Evolutionary conservation across 2,113 vertebrate species (phyloP).

Genomic region (Thryonomys swinderianus): DNA sequence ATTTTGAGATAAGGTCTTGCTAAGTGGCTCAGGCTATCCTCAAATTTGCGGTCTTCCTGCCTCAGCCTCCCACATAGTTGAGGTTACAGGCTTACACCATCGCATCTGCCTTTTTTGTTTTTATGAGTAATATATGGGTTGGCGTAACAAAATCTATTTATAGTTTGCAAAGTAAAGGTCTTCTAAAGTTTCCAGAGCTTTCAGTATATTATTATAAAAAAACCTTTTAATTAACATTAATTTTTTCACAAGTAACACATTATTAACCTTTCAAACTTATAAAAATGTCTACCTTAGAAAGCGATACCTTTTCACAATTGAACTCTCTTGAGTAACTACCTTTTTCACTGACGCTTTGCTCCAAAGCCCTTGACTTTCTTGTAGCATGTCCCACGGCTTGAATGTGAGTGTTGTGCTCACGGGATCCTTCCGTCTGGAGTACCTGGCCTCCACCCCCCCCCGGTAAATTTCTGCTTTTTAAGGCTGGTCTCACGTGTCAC

Average conservation of each 20-base stretch:
- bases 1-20: not conserved
- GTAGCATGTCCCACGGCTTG: not conserved
- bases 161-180: not conserved
- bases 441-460: no score
- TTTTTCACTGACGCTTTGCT: not conserved
- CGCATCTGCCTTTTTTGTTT: not conserved
- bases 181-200: not conserved
- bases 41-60: not conserved
- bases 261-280: not conserved
- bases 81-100: not conserved
- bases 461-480: not conserved
- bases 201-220: not conserved
- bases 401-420: accelerated
- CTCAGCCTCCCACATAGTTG: not conserved
- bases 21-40: not conserved
- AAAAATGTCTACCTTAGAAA: not conserved
- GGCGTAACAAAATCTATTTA: not conserved
- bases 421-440: not conserved
- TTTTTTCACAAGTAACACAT: not conserved
- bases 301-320: not conserved
- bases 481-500: not conserved
- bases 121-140: not conserved
- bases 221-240: not conserved
- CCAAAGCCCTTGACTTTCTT: not conserved
- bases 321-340: not conserved